phyloP scores from a whole-genome alignment of 2,888 invertebrate species.

The Parochlus steinenii region DNA sequence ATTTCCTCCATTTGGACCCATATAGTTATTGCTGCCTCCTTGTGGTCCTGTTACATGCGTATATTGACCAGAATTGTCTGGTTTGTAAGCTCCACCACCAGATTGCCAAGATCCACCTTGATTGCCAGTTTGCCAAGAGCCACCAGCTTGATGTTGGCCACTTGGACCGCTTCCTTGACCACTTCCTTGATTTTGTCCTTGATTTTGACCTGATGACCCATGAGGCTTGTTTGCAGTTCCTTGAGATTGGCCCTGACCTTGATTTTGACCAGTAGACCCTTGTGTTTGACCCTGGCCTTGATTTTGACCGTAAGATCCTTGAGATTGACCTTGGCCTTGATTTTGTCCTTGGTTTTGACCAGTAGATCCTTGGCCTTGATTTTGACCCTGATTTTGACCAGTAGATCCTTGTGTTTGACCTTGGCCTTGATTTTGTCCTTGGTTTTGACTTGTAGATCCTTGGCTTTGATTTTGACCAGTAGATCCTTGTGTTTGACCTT shows the following conservation, averaged over 20 bases:
- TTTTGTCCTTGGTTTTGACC: not conserved
- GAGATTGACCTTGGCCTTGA: too few relatives aligned
- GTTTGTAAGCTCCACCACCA: constrained; percentile 10
- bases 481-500: not conserved
- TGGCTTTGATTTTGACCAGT: not conserved
- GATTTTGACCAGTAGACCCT: too few relatives aligned
- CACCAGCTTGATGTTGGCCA: constrained; percentile 13
- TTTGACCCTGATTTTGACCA: not conserved
- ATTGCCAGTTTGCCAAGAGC: constrained; percentile 2
- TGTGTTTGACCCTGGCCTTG: too few relatives aligned
- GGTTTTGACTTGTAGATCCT: not conserved
- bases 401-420: not conserved
- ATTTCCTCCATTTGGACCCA: constrained; percentile 3
- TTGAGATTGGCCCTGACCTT: too few relatives aligned
- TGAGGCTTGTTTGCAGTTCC: too few relatives aligned
- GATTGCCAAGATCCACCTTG: constrained; percentile 5
- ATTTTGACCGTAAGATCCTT: too few relatives aligned
- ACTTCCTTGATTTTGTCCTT: constrained; percentile 1
- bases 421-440: not conserved
- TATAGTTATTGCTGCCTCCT: constrained; percentile 6
- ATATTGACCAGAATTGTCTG: constrained; percentile 14
- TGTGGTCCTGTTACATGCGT: constrained; percentile 13
- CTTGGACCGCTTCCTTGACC: too few relatives aligned
- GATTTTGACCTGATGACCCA: too few relatives aligned
- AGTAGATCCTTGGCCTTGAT: not conserved